phyloP scores from a whole-genome alignment of 1,140 invertebrate species.

The Bathynomus jamesi region DNA sequence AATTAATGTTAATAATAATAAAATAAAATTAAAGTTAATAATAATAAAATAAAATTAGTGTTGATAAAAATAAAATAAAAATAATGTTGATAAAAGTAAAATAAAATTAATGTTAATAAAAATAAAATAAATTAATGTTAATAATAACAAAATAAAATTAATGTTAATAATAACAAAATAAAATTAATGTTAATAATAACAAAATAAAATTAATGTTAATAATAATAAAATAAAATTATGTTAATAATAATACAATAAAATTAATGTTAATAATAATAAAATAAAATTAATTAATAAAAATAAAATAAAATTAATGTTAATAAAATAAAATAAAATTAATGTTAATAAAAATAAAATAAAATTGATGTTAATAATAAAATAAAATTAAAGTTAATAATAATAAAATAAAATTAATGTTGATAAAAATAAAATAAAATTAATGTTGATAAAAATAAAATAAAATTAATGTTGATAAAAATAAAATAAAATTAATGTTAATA shows the following conservation, averaged over 20 bases:
- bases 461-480: no score
- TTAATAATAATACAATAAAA: background rate
- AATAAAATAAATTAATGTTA: background rate
- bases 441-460: no score
- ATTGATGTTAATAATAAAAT: no score
- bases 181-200: background rate
- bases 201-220: background rate
- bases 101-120: background rate
- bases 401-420: no score
- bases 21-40: background rate
- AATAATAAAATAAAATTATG: background rate
- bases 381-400: no score
- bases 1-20: background rate
- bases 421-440: no score
- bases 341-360: no score
- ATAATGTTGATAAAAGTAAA: background rate
- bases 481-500: no score
- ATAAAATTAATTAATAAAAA: background rate
- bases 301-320: no score
- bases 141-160: background rate
- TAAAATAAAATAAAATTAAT: no score
- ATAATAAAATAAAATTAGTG: background rate
- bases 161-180: background rate
- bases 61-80: background rate
- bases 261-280: background rate